Evolutionary conservation across 2,797 vertebrate genomes (phyloP), one percentile per base, ranked within the genome.

Genomic region (Hapalemur alaotrensis): DNA sequence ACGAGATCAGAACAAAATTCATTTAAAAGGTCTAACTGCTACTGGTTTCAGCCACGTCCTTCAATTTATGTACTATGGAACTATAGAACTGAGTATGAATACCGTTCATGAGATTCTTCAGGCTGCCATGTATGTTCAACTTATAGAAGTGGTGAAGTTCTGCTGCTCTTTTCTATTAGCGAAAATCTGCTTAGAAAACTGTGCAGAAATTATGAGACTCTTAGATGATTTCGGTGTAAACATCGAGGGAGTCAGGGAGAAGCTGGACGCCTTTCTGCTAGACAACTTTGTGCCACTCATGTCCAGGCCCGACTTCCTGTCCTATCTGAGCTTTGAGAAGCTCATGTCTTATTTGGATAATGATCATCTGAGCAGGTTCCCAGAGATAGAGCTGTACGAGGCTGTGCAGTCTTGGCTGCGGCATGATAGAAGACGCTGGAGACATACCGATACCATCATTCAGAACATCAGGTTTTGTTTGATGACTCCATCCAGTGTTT

Each of bases 1-100:
- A 98, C 98, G 99, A 95, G 99, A 99, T 99, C 99, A 99, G 99
- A 99, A 99, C 98, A 99, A 99, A 99, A 99, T 99, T 99, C 99
- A 99, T 98, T 99, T 99, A 99, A 99, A 99, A 99, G 99, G 99
- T 97, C 98, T 99, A 98, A 99, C 99, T 48, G 99, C 99, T 28
- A 99, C 99, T 20, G 99, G 99, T 75, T 99, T 99, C 97, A 99
- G 99, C 93, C 99, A 99, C 95, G 99, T 99, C 59, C 99, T 99
- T 54, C 99, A 99, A 2, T 99, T 99, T 98, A 99, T 99, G 99
- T 99, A 99, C 99, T 99, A 99, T 97, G 99, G 99, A 98, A 99
- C 99, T 10, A 99, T 99, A 99, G 99, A 99, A 99, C 99, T 99
- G 97, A 99, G 99, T 99, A 99, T 99, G 99, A 99, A 99, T 98